Conservation (phyloP, 1,140 invertebrate genomes). For the Lineus longissimus region DNA sequence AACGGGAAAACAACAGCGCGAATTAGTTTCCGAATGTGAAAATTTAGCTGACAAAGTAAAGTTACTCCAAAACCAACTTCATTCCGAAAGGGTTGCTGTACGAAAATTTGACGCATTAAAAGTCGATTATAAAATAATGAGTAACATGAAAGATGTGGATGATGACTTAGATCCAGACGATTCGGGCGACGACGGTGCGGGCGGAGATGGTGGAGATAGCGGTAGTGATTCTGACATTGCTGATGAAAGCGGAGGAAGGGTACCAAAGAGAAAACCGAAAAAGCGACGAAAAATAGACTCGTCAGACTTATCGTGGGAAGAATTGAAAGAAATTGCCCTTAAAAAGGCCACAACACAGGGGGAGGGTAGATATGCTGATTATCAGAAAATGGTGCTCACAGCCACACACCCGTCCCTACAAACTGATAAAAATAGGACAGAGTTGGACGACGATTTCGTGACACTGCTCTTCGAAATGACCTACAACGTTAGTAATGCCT, state of each 20-base stretch:
- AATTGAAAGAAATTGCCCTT: neutral
- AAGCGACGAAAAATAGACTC: slow-evolving; percentile 4
- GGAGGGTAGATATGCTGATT: slow-evolving; percentile 6
- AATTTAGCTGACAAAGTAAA: slow-evolving; percentile 7
- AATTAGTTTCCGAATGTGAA: slow-evolving; percentile 8
- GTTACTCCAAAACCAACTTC: neutral
- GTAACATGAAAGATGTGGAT: slow-evolving; percentile 6
- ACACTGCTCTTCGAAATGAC: neutral
- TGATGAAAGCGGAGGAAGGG: neutral
- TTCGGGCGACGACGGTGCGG: neutral
- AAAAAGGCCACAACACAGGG: slow-evolving; percentile 2
- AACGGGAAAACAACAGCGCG: slow-evolving; percentile 5
- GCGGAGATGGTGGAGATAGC: neutral
- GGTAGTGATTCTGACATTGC: neutral
- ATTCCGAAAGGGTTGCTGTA: neutral
- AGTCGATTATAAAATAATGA: slow-evolving; percentile 4
- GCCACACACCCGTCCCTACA: slow-evolving; percentile 3
- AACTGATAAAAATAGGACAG: slow-evolving; percentile 5
- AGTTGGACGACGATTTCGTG: neutral
- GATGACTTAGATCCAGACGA: neutral
- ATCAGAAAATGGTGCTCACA: slow-evolving; percentile 3
- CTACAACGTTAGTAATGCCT: slow-evolving; percentile 7
- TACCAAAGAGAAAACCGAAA: neutral
- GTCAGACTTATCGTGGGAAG: neutral
- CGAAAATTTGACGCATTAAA: slow-evolving; percentile 4